Base-by-base conservation (phyloP, 2,888 invertebrate species). In the Drosophila recens region DNA sequence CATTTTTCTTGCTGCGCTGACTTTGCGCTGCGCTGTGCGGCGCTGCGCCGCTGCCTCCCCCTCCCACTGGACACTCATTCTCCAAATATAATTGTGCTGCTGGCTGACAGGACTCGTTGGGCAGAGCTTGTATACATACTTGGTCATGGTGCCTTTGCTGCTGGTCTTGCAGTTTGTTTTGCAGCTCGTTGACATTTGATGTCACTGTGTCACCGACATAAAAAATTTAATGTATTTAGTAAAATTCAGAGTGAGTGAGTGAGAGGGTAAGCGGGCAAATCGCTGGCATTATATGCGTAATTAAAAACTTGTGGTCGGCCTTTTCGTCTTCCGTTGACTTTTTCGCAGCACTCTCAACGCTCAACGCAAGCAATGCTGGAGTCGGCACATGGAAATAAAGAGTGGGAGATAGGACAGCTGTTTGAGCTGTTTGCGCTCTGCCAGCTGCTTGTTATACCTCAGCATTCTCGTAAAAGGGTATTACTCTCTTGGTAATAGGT, bases 151-250 rank as follows among this genome's bases (percentile, higher is more conserved):
- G 46, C 54, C 40, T 20, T 11, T 53, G 30, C 56, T 48, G 53
- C 38, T 63, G 49, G 51, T 58, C 34, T 46, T 72, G 59, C 48
- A 80, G 86, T 89, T 89, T 89, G 82, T 72, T 89, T 89, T 85
- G 79, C 77, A 86, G 86, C 85, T 85, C 88, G 90, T 86, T 89
- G 85, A 88, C 85, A 89, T 89, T 89, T 86, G 72, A 86, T 89
- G 85, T 86, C 90, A 89, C 85, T 89, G 86, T 87, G 85, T 88
- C 85, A 87, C 68, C 73, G 90, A 72, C 85, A 88, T 86, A 76
- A 82, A 86, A 89, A 88, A 88, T 86, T 89, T 85, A 89, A 85
- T 75, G 86, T 85, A 87, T n/a, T n/a, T n/a, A n/a, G 17, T 85
- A 89, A 85, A 89, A 87, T 85, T 87, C 43, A 15, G 42, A 34